Evolutionary conservation across 2,888 invertebrate species (phyloP).

Genomic region (Sabellastarte sp.): DNA sequence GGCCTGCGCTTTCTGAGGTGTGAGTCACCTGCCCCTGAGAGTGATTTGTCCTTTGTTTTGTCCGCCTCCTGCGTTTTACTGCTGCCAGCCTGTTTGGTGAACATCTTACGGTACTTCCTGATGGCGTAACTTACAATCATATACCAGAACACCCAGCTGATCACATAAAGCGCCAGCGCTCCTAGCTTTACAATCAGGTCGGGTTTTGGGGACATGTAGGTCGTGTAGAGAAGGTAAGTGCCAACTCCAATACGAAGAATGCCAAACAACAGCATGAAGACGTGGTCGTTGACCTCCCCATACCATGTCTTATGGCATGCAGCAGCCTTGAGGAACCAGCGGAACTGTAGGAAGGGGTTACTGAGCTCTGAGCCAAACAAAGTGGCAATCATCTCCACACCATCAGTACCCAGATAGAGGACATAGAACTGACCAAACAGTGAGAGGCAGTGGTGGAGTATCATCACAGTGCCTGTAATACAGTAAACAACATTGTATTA

Average conservation of each 20-base stretch:
- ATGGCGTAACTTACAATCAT: constrained; percentile 47
- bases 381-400: constrained; percentile 54
- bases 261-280: constrained; percentile 52
- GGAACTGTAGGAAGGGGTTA: constrained; percentile 56
- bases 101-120: constrained; percentile 40
- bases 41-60: too few relatives aligned
- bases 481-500: too few relatives aligned
- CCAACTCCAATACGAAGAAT: constrained; percentile 47
- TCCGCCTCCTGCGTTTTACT: background rate
- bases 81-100: constrained; percentile 3
- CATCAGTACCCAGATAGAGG: constrained; percentile 40
- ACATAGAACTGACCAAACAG: constrained; percentile 43
- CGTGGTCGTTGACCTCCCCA: constrained; percentile 44
- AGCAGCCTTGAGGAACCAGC: constrained; percentile 45
- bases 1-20: too few relatives aligned
- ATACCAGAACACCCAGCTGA: constrained; percentile 53
- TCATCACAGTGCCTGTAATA: constrained; percentile 48
- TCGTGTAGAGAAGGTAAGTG: constrained; percentile 41
- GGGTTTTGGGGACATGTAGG: constrained; percentile 41
- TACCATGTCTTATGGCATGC: constrained; percentile 36
- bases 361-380: constrained; percentile 54
- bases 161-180: constrained; percentile 45
- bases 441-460: constrained; percentile 53
- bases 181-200: constrained; percentile 45
- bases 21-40: too few relatives aligned